Conservation (phyloP, 2,888 invertebrate species). For the Leptopterna dolabrata region DNA sequence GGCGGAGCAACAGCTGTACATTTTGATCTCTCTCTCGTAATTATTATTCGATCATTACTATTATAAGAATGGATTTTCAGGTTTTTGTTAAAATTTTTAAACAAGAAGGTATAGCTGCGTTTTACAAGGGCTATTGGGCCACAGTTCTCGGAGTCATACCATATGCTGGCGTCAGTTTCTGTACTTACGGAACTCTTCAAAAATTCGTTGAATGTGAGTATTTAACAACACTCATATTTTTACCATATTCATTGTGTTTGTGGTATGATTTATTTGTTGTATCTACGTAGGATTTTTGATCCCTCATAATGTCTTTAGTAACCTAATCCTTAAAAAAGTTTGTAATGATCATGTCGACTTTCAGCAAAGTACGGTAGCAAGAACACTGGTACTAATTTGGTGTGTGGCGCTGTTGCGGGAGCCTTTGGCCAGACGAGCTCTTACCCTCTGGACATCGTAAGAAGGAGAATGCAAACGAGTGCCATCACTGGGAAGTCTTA, state of each 20-base stretch:
- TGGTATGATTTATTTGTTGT: too few relatives aligned
- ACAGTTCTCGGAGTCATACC: slow-evolving; percentile 95
- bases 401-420: slow-evolving; percentile 92
- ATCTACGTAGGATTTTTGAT: too few relatives aligned
- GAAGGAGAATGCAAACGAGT: slow-evolving; percentile 78
- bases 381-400: slow-evolving; percentile 67
- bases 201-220: slow-evolving; percentile 76
- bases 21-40: too few relatives aligned
- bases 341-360: background rate
- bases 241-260: too few relatives aligned
- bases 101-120: slow-evolving; percentile 80
- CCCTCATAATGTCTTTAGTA: too few relatives aligned
- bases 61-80: slow-evolving; percentile 63
- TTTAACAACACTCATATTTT: too few relatives aligned
- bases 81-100: slow-evolving; percentile 78
- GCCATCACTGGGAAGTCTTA: slow-evolving; percentile 69
- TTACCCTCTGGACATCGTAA: slow-evolving; percentile 95
- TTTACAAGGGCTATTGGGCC: slow-evolving; percentile 89
- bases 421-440: slow-evolving; percentile 93
- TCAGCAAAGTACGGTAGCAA: slow-evolving; percentile 51
- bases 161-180: slow-evolving; percentile 97
- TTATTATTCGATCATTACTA: too few relatives aligned
- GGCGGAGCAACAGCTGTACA: too few relatives aligned
- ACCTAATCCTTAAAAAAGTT: background rate
- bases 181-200: slow-evolving; percentile 95